Conservation (phyloP, 2,888 invertebrate species). For the Temnothorax unifasciatus region DNA sequence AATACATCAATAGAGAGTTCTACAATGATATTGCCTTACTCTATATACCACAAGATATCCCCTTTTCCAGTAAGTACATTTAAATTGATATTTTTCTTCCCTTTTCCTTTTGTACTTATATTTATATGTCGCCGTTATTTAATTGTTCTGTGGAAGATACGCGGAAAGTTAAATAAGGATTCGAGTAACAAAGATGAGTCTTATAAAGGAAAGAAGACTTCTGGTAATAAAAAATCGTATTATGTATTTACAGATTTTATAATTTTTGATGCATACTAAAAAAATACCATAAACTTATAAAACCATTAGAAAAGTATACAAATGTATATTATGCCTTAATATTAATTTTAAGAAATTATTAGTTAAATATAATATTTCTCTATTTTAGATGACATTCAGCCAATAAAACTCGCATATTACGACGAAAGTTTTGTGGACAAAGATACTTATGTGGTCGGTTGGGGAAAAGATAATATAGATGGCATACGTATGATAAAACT, state of each 20-base stretch:
- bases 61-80: constrained; percentile 70
- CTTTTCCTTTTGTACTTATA: not conserved
- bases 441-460: constrained; percentile 68
- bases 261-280: not conserved
- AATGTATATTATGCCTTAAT: not conserved
- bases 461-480: constrained; percentile 67
- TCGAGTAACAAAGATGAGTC: not conserved
- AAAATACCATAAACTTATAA: not conserved
- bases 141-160: not conserved
- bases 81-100: not conserved
- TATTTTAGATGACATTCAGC: constrained; percentile 66
- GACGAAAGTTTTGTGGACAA: constrained; percentile 20
- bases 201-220: no score
- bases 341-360: not conserved
- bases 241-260: not conserved
- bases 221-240: no score
- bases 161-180: not conserved
- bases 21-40: constrained; percentile 74
- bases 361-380: not conserved
- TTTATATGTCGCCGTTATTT: not conserved
- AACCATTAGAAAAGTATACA: no score
- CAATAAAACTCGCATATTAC: constrained; percentile 61
- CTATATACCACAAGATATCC: constrained; percentile 73
- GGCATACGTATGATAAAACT: constrained; percentile 42
- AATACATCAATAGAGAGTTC: constrained; percentile 37